Base-by-base conservation (phyloP, 2,113 vertebrate species). In the Phyllopteryx taeniolatus region DNA sequence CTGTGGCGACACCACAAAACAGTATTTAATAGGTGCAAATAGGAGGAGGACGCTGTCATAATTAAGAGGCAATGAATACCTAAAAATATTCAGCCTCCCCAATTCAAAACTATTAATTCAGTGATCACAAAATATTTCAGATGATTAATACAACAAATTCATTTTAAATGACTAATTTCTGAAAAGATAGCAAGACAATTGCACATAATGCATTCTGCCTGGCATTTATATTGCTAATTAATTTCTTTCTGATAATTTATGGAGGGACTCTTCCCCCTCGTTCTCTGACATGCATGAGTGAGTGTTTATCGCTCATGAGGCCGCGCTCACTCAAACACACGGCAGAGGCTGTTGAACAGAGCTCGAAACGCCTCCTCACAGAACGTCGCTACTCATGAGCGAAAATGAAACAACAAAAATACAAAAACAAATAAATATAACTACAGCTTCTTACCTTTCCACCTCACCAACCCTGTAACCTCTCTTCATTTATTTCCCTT, bases 181-280 rank as follows among this genome's bases (percentile, higher is more conserved):
- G 94, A 91, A 94, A 95, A 98, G 96, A 97, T 98, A 98, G 93
- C 95, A 95, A 96, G 94, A 98, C 96, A 98, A 98, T 96, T 93
- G 96, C 91, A 93, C 90, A 94, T 94, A 95, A 96, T 96, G 96
- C 95, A 92, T 94, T 94, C 93, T 83, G 94, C 79, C 91, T 92
- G 93, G 97, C 95, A 97, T 98, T 98, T 98, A 98, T 98, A 98
- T 96, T 95, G 96, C 96, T 98, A 99, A 98, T 99, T 98, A 99
- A 96, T 93, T 97, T 96, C 95, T 69, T 79, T 81, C 79, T 86
- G 79, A 94, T 95, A 94, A 94, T 96, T 95, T 94, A 92, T 92
- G 85, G 91, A 92, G 92, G 93, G 89, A 90, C 76, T 67, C 74
- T 68, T 72, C 76, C 60, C 65, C 51, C 46, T 43, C 61, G 62